Evolutionary conservation across 2,797 vertebrate species (phyloP).

Genomic region (Atherinosoma microstoma): DNA sequence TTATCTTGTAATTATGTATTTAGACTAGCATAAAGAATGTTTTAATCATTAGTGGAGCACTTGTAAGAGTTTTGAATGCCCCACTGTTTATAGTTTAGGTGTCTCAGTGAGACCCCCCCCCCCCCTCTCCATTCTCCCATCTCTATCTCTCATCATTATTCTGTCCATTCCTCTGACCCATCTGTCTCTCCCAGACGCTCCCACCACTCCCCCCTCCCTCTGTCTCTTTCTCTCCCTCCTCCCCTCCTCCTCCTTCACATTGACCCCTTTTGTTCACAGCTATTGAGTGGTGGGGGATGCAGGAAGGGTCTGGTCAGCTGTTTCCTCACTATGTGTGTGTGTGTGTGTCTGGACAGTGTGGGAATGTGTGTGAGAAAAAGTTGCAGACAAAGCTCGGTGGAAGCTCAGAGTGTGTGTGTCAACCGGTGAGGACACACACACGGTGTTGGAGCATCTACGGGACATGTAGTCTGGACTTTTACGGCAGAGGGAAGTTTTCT

Average conservation of each 20-base stretch:
- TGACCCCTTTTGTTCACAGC: slow-evolving; percentile 73
- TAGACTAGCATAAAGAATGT: background rate
- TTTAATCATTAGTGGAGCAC: background rate
- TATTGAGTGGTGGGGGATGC: slow-evolving; percentile 28
- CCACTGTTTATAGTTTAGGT: background rate
- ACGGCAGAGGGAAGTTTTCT: slow-evolving; percentile 7
- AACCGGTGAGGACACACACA: slow-evolving; percentile 48
- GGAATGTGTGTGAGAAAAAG: slow-evolving; percentile 75
- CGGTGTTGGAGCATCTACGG: slow-evolving; percentile 12
- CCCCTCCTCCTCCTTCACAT: slow-evolving; percentile 41
- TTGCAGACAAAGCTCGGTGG: slow-evolving; percentile 48
- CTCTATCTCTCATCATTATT: slow-evolving; percentile 63
- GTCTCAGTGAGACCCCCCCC: background rate
- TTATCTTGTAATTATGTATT: background rate
- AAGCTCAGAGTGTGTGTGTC: slow-evolving; percentile 59
- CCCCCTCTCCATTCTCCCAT: background rate
- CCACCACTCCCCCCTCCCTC: slow-evolving; percentile 50
- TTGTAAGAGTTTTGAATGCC: background rate
- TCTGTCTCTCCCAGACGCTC: slow-evolving; percentile 75
- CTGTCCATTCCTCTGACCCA: slow-evolving; percentile 65
- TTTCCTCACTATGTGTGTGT: slow-evolving; percentile 46
- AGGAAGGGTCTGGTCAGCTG: slow-evolving; percentile 70
- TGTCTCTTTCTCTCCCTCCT: slow-evolving; percentile 11
- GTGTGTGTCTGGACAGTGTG: slow-evolving; percentile 61
- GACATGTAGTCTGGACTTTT: slow-evolving; percentile 42